Conservation (phyloP, 2,888 invertebrate genomes). For the Lamproptera curius region DNA sequence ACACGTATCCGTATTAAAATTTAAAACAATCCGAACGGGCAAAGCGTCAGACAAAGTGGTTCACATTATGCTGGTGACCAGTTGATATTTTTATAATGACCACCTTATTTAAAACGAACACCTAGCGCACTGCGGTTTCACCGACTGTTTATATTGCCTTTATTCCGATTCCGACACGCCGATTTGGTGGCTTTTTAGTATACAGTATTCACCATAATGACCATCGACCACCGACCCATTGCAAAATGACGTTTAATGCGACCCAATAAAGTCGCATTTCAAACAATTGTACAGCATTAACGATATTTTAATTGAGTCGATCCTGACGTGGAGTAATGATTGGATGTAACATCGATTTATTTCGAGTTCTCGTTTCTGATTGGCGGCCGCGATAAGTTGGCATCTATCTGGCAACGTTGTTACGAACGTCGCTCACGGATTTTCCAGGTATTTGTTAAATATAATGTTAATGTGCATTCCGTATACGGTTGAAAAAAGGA, state of each 20-base stretch:
- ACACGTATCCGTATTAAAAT: too few relatives aligned
- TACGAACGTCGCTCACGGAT: slow-evolving; percentile 61
- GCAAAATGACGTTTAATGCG: slow-evolving; percentile 43
- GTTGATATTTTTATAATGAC: slow-evolving; percentile 59
- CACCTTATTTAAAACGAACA: slow-evolving; percentile 43
- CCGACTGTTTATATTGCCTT: slow-evolving; percentile 73
- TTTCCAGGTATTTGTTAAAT: slow-evolving; percentile 40
- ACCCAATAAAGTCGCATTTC: slow-evolving; percentile 51
- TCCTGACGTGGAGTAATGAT: slow-evolving; percentile 77
- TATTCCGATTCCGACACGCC: slow-evolving; percentile 73
- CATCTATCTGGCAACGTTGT: slow-evolving; percentile 71
- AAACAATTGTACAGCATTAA: slow-evolving; percentile 55
- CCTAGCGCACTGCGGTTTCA: slow-evolving; percentile 51
- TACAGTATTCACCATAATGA: slow-evolving; percentile 74
- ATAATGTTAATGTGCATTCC: slow-evolving; percentile 11
- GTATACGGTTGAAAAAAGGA: too few relatives aligned
- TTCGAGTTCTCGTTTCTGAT: slow-evolving; percentile 76
- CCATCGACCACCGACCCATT: slow-evolving; percentile 45
- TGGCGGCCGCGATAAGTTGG: slow-evolving; percentile 75
- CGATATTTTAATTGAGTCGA: slow-evolving; percentile 79
- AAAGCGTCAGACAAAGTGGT: slow-evolving; percentile 11
- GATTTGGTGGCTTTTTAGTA: slow-evolving; percentile 76
- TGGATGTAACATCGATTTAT: slow-evolving; percentile 78
- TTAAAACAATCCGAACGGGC: slow-evolving; percentile 10
- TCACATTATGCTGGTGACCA: slow-evolving; percentile 20